These are phyloP conservation scores for Sander vitreus DNA, from an alignment of 2,113 vertebrate genomes.

Conservation along the genomic window DNA sequence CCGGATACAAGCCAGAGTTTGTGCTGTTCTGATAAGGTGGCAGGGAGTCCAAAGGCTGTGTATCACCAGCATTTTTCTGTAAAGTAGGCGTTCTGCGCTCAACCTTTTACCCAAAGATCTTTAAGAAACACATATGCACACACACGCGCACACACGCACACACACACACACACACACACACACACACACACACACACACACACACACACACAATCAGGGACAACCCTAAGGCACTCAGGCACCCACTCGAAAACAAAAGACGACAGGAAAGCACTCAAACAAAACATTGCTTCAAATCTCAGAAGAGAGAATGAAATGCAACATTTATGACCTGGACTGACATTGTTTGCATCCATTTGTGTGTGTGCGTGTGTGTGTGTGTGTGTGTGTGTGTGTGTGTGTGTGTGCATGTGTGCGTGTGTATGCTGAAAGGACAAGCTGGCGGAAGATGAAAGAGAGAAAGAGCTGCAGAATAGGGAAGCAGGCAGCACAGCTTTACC, in stretches of 20 bases:
- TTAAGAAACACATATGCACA: slow-evolving; percentile 3
- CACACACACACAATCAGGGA: background rate
- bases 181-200: background rate
- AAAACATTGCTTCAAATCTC: slow-evolving; percentile 65
- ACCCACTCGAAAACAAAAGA: slow-evolving; percentile 52
- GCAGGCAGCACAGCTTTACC: slow-evolving; percentile 9
- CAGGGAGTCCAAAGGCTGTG: background rate
- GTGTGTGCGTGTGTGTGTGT: background rate
- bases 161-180: background rate
- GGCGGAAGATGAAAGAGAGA: slow-evolving; percentile 23
- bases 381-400: background rate
- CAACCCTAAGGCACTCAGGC: slow-evolving; percentile 37
- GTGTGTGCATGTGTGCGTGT: background rate
- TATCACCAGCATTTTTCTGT: background rate
- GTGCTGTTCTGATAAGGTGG: slow-evolving; percentile 7
- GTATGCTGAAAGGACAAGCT: background rate
- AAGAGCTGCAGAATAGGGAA: slow-evolving; percentile 26
- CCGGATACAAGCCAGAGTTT: slow-evolving; percentile 1
- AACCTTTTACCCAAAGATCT: slow-evolving; percentile 38
- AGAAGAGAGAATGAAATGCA: slow-evolving; percentile 54
- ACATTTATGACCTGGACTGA: slow-evolving; percentile 63
- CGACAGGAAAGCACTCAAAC: slow-evolving; percentile 58
- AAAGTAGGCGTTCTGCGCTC: slow-evolving; percentile 6
- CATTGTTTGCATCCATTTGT: slow-evolving; percentile 43
- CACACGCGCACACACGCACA: background rate